Evolutionary conservation across 2,888 invertebrate genomes (phyloP).

Genomic region (Agrochola litura): DNA sequence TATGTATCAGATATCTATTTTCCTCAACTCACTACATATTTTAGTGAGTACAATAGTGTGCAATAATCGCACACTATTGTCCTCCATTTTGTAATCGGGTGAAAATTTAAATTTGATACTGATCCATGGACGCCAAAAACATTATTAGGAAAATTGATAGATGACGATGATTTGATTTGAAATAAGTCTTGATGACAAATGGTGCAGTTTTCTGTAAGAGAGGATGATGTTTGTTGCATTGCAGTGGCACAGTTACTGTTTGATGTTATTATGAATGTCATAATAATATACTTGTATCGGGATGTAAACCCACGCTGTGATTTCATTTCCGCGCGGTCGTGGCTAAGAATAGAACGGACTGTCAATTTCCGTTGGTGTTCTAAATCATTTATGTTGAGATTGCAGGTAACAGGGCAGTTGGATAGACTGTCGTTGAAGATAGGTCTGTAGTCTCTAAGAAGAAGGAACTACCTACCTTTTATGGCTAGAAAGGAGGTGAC

Average conservation of each 20-base stretch:
- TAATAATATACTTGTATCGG: constrained; percentile 35
- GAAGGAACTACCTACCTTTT: not conserved
- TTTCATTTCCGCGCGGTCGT: constrained; percentile 29
- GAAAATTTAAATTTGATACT: not conserved
- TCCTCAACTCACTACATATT: not conserved
- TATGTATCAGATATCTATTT: constrained; percentile 19
- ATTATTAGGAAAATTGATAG: not conserved
- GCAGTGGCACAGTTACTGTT: not conserved
- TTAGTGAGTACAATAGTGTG: constrained; percentile 11
- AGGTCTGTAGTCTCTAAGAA: not conserved
- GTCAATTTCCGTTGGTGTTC: constrained; percentile 33
- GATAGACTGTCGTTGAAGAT: too few species aligned
- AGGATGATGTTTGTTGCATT: not conserved
- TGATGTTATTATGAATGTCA: constrained; percentile 29
- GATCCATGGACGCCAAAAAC: not conserved
- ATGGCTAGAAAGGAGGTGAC: not conserved
- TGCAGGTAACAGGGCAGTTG: not conserved
- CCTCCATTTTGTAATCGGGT: not conserved
- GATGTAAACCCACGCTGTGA: constrained; percentile 26
- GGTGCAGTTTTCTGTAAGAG: not conserved
- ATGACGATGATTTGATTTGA: not conserved
- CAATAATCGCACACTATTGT: not conserved
- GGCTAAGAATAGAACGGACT: constrained; percentile 35
- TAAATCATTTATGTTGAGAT: constrained; percentile 6
- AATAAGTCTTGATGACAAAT: not conserved